Evolutionary conservation across 1,140 invertebrate species (phyloP).

Genomic region (Neodiprion pinetum): DNA sequence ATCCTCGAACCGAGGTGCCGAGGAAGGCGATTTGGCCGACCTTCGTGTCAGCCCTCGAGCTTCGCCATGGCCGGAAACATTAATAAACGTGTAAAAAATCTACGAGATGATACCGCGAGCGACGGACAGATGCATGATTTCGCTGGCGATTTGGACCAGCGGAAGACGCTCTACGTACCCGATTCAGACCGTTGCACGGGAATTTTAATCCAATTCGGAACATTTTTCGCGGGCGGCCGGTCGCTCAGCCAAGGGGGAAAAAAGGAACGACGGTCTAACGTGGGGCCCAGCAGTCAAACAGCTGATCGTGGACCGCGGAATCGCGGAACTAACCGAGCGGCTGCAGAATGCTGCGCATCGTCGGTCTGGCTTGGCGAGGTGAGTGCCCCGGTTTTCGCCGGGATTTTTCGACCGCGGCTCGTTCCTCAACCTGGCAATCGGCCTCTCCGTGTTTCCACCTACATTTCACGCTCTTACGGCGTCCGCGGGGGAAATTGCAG

Average conservation of each 20-base stretch:
- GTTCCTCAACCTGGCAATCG: background rate
- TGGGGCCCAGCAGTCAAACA: slow-evolving; percentile 36
- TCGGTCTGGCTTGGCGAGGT: slow-evolving; percentile 44
- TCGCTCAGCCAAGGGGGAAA: slow-evolving; percentile 44
- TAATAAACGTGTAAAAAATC: no score
- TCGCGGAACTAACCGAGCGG: slow-evolving; percentile 29
- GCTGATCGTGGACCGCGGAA: slow-evolving; percentile 36
- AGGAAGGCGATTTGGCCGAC: no score
- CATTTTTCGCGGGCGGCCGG: slow-evolving; percentile 54
- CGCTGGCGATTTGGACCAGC: no score
- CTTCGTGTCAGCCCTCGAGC: no score
- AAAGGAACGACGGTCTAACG: slow-evolving; percentile 43
- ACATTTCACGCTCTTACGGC: slow-evolving; percentile 13
- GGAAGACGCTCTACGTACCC: slow-evolving; percentile 44
- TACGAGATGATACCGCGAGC: no score
- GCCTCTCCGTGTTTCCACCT: background rate
- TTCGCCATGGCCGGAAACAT: no score
- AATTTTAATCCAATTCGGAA: slow-evolving; percentile 61
- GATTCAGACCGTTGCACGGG: slow-evolving; percentile 54
- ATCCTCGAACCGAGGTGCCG: no score
- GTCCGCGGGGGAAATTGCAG: background rate
- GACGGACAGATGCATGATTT: no score
- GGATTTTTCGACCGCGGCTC: slow-evolving; percentile 13
- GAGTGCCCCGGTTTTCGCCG: slow-evolving; percentile 1
- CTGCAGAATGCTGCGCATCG: slow-evolving; percentile 49